Conservation (phyloP, 53 echinoderm and acorn worm genomes). For the Mesocentrotus franciscanus region DNA sequence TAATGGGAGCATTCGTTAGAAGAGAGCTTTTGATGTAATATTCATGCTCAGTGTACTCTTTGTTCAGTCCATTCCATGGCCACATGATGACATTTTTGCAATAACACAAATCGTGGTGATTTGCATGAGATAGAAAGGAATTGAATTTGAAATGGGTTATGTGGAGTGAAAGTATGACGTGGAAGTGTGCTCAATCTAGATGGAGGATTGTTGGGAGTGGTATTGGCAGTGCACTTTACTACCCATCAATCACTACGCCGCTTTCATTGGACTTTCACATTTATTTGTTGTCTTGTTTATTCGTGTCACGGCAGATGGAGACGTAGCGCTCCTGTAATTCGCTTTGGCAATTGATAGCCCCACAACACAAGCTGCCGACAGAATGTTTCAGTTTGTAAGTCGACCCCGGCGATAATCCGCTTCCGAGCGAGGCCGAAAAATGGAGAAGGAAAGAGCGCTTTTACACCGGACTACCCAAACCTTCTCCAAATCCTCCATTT, state of each 20-base stretch:
- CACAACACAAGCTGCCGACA: conserved; percentile 53
- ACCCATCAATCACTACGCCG: conserved; percentile 36
- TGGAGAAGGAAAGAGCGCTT: neutral
- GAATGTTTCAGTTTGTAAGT: conserved; percentile 56
- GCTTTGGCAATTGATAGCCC: conserved; percentile 45
- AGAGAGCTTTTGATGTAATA: neutral
- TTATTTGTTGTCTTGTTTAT: conserved; percentile 63
- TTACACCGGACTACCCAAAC: neutral
- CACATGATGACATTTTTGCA: conserved; percentile 4
- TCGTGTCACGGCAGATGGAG: conserved; percentile 51
- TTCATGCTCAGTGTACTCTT: neutral
- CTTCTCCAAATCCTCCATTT: neutral
- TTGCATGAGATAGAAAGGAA: conserved; percentile 4
- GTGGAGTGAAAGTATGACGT: neutral
- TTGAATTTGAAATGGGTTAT: conserved; percentile 13
- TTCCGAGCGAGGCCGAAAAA: neutral
- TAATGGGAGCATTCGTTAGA: neutral
- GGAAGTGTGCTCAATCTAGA: neutral
- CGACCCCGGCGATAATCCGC: conserved; percentile 47
- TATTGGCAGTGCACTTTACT: conserved; percentile 52
- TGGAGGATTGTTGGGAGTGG: conserved; percentile 23
- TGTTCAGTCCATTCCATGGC: neutral
- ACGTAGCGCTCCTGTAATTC: conserved; percentile 31
- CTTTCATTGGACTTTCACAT: conserved; percentile 49
- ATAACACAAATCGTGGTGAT: neutral